Conservation (phyloP, 2,888 invertebrate species). For the Anoncus sp. region DNA sequence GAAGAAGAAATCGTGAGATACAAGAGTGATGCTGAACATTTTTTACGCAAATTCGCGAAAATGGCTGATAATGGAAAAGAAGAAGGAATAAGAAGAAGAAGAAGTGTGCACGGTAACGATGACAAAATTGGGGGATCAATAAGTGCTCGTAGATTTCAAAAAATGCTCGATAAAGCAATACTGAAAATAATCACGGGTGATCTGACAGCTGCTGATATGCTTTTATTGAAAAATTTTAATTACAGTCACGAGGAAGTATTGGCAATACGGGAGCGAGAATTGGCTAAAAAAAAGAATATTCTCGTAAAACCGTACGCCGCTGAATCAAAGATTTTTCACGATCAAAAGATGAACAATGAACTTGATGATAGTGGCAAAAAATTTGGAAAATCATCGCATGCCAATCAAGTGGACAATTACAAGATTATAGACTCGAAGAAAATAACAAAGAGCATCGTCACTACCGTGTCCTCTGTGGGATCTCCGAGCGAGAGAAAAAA, state of each 20-base stretch:
- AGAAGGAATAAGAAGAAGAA: constrained; percentile 39
- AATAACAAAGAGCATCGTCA: neutral
- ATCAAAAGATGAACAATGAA: constrained; percentile 33
- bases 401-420: constrained; percentile 18
- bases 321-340: constrained; percentile 5
- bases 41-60: constrained; percentile 48
- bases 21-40: constrained; percentile 53
- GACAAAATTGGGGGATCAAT: constrained; percentile 68
- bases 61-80: constrained; percentile 38
- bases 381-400: constrained; percentile 30
- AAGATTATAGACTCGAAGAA: constrained; percentile 21
- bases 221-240: constrained; percentile 78
- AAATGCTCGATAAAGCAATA: constrained; percentile 80
- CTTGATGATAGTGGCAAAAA: neutral
- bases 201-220: constrained; percentile 76
- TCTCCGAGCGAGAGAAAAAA: constrained; percentile 31
- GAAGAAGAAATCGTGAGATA: constrained; percentile 23
- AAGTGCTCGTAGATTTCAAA: constrained; percentile 75
- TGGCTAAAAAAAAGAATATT: constrained; percentile 66
- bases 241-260: constrained; percentile 78
- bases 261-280: constrained; percentile 77
- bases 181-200: constrained; percentile 80
- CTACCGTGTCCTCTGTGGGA: neutral
- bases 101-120: constrained; percentile 41
- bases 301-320: neutral